Percentiles rank a stretch among this genome's conserved stretches.
Conservation (phyloP, 2,888 invertebrate genomes). For the Acleris emargana region DNA sequence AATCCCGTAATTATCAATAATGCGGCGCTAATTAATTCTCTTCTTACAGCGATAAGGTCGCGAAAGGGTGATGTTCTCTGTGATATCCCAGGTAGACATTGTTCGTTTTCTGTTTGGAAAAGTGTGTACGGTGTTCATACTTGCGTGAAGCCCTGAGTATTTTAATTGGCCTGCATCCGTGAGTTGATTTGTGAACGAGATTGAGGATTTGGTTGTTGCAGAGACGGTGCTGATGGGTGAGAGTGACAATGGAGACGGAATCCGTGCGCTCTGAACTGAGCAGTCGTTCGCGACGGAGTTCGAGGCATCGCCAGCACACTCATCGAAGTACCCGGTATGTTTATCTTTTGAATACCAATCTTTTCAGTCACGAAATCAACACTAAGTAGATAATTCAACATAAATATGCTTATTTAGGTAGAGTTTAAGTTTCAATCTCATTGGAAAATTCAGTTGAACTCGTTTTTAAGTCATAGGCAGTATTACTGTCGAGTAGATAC, state of each 20-base stretch:
- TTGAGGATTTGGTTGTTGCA: slow-evolving; percentile 59
- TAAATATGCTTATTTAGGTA: neutral
- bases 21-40: slow-evolving; percentile 65
- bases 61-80: slow-evolving; percentile 30
- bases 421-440: slow-evolving; percentile 4
- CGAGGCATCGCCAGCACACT: slow-evolving; percentile 85
- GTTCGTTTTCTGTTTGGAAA: slow-evolving; percentile 45
- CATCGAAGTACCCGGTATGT: slow-evolving; percentile 87
- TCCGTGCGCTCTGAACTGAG: slow-evolving; percentile 96
- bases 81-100: slow-evolving; percentile 36
- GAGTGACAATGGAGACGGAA: slow-evolving; percentile 93
- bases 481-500: slow-evolving; percentile 10
- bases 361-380: slow-evolving; percentile 1
- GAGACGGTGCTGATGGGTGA: slow-evolving; percentile 68
- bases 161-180: slow-evolving; percentile 71
- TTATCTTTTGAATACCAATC: slow-evolving; percentile 17
- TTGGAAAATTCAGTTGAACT: slow-evolving; percentile 10
- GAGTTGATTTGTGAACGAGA: slow-evolving; percentile 57
- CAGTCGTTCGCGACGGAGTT: slow-evolving; percentile 89
- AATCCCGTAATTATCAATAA: slow-evolving; percentile 60
- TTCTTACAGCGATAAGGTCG: slow-evolving; percentile 38
- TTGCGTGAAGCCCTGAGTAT: slow-evolving; percentile 66
- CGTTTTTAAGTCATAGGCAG: slow-evolving; percentile 19
- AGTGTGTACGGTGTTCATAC: slow-evolving; percentile 52
- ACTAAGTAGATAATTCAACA: neutral